Conservation (phyloP, 1,140 invertebrate genomes). For the Penaeus indicus region DNA sequence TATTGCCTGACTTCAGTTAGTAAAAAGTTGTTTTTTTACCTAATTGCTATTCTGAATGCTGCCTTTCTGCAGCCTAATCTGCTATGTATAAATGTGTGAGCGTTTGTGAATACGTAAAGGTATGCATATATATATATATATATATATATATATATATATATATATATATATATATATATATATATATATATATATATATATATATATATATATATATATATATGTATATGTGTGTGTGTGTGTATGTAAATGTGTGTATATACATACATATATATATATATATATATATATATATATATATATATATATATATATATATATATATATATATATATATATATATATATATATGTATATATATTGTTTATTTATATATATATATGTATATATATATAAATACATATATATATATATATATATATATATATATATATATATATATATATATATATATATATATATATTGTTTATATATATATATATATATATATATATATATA, state of each 20-base stretch:
- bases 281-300: not conserved
- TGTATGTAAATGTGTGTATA: not conserved
- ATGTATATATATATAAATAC: too few species aligned
- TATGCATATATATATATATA: not conserved
- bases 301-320: slow-evolving; percentile 6
- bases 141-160: not conserved
- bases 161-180: not conserved
- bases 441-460: too few species aligned
- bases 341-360: not conserved
- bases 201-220: too few species aligned
- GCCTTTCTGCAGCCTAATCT: too few species aligned
- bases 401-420: too few species aligned
- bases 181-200: not conserved
- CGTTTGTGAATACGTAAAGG: not conserved
- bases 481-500: not conserved
- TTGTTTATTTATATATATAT: not conserved
- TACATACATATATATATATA: not conserved
- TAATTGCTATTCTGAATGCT: too few species aligned
- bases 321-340: not conserved
- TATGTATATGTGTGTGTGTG: too few species aligned
- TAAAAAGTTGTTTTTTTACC: too few species aligned
- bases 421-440: too few species aligned
- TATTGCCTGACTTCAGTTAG: too few species aligned
- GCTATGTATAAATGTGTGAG: too few species aligned
- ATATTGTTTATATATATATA: not conserved